Conservation (phyloP, 2,888 invertebrate species). For the Pyrocoelia pectoralis region DNA sequence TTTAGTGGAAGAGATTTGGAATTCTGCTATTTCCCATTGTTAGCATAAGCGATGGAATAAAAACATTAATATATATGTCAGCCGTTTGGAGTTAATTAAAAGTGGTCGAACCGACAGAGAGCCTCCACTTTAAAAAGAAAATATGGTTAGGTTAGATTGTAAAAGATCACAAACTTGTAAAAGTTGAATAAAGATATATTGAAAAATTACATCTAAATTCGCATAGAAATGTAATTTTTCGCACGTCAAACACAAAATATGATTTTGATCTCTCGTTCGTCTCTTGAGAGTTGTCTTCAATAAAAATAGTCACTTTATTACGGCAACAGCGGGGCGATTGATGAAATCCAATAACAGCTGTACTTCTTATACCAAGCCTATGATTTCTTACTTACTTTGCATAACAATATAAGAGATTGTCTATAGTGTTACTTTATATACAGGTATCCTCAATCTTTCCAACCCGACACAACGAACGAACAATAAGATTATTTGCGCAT, state of each 20-base stretch:
- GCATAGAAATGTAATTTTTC: constrained; percentile 57
- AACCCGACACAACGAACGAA: constrained; percentile 13
- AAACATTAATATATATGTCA: no score
- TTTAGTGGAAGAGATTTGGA: no score
- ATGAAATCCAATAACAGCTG: constrained; percentile 58
- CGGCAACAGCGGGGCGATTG: constrained; percentile 54
- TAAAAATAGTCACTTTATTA: constrained; percentile 58
- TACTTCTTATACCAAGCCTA: constrained; percentile 53
- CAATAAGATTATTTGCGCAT: constrained; percentile 19
- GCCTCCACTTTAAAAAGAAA: not conserved
- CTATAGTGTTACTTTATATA: constrained; percentile 26
- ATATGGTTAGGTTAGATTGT: not conserved
- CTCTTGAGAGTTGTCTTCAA: constrained; percentile 54
- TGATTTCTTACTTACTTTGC: constrained; percentile 56
- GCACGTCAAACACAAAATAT: constrained; percentile 56
- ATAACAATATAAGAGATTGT: constrained; percentile 43
- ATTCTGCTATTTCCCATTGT: no score
- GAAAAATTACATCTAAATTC: constrained; percentile 54
- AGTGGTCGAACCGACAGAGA: no score
- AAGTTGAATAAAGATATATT: constrained; percentile 35
- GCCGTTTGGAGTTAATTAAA: no score
- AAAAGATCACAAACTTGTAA: constrained; percentile 22
- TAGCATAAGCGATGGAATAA: no score
- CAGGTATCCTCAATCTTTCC: constrained; percentile 27
- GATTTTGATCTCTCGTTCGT: constrained; percentile 55